phyloP scores from a whole-genome alignment of 2,888 invertebrate genomes.

The Drosophila picticornis region DNA sequence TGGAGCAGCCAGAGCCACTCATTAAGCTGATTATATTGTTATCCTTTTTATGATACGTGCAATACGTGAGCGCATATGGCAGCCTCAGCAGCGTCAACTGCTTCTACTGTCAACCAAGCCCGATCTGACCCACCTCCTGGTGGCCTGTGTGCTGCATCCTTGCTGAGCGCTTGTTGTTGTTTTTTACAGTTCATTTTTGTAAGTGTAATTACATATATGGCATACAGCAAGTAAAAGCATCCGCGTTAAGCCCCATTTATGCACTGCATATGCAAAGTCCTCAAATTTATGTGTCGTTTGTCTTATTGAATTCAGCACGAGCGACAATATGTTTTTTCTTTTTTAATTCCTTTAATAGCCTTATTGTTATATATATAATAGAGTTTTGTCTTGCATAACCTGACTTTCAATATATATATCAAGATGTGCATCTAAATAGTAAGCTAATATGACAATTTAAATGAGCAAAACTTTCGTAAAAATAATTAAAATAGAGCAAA shows the following conservation, averaged over 20 bases:
- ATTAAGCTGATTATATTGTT: constrained; percentile 84
- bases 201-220: constrained; percentile 76
- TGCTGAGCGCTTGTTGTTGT: constrained; percentile 21
- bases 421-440: neutral
- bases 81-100: constrained; percentile 54
- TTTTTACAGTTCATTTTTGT: constrained; percentile 63
- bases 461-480: constrained; percentile 29
- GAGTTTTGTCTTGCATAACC: neutral
- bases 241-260: constrained; percentile 55
- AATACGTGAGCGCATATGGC: constrained; percentile 76
- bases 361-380: neutral
- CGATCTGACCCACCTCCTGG: neutral
- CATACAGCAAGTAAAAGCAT: constrained; percentile 53
- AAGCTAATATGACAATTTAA: constrained; percentile 9
- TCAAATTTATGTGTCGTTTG: constrained; percentile 49
- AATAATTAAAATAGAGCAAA: constrained; percentile 32
- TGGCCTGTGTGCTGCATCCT: constrained; percentile 9
- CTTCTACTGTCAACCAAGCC: constrained; percentile 11
- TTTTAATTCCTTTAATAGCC: no score
- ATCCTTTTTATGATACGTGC: constrained; percentile 83
- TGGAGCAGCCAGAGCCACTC: constrained; percentile 75
- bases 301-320: constrained; percentile 8
- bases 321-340: neutral
- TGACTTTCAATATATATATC: neutral
- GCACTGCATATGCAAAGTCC: constrained; percentile 49